Percentiles rank a stretch among this genome's conserved stretches.
Evolutionary conservation across 2,113 vertebrate genomes (phyloP).

Genomic region (Sylvietta virens): DNA sequence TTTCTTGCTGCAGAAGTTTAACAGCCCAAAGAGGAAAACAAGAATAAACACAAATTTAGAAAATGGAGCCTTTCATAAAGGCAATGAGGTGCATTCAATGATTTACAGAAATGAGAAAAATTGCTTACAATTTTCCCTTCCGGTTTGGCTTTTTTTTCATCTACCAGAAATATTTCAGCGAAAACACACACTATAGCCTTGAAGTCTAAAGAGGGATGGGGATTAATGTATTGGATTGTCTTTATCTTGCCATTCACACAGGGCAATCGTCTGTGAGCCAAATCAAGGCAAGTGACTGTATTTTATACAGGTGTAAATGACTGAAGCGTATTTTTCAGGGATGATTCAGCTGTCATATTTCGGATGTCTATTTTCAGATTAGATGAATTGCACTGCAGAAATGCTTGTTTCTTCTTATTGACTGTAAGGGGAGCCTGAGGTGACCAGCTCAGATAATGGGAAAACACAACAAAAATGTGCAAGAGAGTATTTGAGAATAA

Average conservation of each 20-base stretch:
- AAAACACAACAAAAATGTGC: neutral
- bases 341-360: neutral
- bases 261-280: neutral
- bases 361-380: neutral
- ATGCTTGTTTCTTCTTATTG: neutral
- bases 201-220: neutral
- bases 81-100: conserved; percentile 17
- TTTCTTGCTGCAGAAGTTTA: conserved; percentile 70
- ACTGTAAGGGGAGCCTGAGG: neutral
- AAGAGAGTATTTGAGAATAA: neutral
- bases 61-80: neutral
- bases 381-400: neutral
- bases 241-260: neutral
- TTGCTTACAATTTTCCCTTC: neutral
- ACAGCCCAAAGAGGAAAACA: neutral
- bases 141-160: neutral
- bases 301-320: neutral
- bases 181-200: neutral
- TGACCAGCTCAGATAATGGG: neutral
- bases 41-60: neutral
- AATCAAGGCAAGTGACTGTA: neutral
- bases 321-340: neutral
- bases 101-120: neutral
- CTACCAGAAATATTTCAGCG: neutral
- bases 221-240: neutral